Evolutionary conservation across 2,797 vertebrate species (phyloP), one percentile per base, ranked within the genome.

Genomic region (Phrynocephalus guinanensis): DNA sequence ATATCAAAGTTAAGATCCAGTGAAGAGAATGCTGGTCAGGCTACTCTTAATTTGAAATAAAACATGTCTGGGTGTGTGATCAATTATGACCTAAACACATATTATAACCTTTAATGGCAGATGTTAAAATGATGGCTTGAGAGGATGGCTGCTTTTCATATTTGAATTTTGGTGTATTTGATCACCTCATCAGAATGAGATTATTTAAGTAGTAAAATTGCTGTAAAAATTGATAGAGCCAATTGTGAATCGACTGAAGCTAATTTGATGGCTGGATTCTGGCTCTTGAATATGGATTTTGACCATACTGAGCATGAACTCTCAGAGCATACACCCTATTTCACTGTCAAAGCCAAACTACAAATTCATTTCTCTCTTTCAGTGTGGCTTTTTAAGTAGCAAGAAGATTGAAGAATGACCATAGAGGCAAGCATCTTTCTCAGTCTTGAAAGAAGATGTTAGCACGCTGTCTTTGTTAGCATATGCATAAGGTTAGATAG

Each of bases 401-500:
- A 84, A 6, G 38, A 82, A 89, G 90, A 1, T 1, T 50, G 0
- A 78, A 5, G 38, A 28, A 1, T 20, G 71, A 16, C 24, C 0
- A 80, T 2, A 87, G 26, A 80, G 26, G 26, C 88, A 91, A 90
- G 77, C 2, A 0, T 76, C 92, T 91, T 1, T n/a, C 26, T 20
- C 50, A 52, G 90, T 71, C 67, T 26, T 84, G 6, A 83, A 82
- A 1, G 83, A 83, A 83, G 44, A 6, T 30, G 75, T 86, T 89
- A 50, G 1, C 77, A 85, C 91, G 26, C 38, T 50, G 26, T 2
- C 30, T 89, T 84, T 88, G 87, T 67, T 0, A 0, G 33, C 71
- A 88, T 20, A 1, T 79, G 90, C 80, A 90, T 68, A 68, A 92
- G 84, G 88, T 91, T 92, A 93, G 86, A 94, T 52, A 38, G 44